Conservation (phyloP, 2,888 invertebrate species). For the Pristionchus fissidentatus region DNA sequence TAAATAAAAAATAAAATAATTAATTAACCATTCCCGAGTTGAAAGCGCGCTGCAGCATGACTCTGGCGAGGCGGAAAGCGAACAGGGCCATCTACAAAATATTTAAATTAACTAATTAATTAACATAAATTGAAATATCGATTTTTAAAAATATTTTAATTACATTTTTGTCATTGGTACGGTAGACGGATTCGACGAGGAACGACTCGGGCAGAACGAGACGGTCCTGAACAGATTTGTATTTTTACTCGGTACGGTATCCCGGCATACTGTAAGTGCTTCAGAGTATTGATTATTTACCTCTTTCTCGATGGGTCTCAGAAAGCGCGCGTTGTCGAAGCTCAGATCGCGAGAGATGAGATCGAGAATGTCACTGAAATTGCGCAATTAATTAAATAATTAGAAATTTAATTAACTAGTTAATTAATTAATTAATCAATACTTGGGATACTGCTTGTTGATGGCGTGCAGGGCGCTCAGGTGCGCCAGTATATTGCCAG, state of each 20-base stretch:
- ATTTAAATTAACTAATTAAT: background rate
- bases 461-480: background rate
- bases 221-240: background rate
- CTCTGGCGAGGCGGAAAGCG: constrained; percentile 2
- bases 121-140: background rate
- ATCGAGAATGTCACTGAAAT: constrained; percentile 16
- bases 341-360: background rate
- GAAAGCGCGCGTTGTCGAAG: background rate
- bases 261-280: background rate
- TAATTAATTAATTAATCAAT: background rate
- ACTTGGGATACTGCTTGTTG: background rate
- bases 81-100: background rate
- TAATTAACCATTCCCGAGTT: constrained; percentile 1
- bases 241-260: background rate
- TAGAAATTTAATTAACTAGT: background rate
- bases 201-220: constrained; percentile 18
- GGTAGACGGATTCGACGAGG: constrained; percentile 25
- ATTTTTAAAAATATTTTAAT: background rate
- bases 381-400: background rate
- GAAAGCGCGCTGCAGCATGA: constrained; percentile 7
- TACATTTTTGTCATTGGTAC: constrained; percentile 5
- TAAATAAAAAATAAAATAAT: background rate
- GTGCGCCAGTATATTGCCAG: background rate
- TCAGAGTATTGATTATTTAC: background rate
- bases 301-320: background rate